Conservation (phyloP, 2,797 vertebrate genomes). For the Clangula hyemalis region DNA sequence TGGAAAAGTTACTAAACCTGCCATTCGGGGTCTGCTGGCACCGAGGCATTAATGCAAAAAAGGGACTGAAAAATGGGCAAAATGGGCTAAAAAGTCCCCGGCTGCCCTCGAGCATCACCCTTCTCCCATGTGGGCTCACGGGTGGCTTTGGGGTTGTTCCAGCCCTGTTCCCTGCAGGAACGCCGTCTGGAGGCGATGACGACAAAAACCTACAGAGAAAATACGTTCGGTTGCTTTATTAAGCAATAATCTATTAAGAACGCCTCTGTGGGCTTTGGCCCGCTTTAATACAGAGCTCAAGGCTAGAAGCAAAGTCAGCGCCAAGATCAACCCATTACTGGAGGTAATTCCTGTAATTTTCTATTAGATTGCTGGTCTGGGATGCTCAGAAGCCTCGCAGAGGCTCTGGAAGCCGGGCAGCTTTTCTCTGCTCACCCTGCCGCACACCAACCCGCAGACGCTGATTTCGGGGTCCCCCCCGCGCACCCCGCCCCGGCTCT, state of each 20-base stretch:
- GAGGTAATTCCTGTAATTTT: conserved; percentile 34
- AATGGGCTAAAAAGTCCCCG: no score
- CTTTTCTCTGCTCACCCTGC: not conserved
- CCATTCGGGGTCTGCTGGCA: conserved; percentile 52
- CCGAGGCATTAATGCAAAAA: not conserved
- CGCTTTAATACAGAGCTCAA: not conserved
- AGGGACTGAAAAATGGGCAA: not conserved
- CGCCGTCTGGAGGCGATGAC: rapidly evolving
- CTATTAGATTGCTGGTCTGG: not conserved
- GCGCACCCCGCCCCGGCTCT: rapidly evolving
- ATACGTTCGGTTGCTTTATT: not conserved
- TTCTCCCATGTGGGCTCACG: no score
- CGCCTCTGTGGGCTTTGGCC: not conserved
- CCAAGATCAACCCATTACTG: conserved; percentile 13
- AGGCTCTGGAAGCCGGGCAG: not conserved
- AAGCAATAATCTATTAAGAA: conserved; percentile 6
- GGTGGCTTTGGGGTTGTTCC: not conserved
- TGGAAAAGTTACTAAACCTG: conserved; percentile 61
- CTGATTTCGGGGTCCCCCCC: not conserved
- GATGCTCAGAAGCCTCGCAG: not conserved
- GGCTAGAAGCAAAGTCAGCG: conserved; percentile 28
- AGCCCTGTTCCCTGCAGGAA: not conserved
- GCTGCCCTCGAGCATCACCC: no score
- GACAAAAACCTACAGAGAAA: not conserved
- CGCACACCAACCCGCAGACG: rapidly evolving